Evolutionary conservation across 2,888 invertebrate genomes (phyloP).

Genomic region (Patella caerulea): DNA sequence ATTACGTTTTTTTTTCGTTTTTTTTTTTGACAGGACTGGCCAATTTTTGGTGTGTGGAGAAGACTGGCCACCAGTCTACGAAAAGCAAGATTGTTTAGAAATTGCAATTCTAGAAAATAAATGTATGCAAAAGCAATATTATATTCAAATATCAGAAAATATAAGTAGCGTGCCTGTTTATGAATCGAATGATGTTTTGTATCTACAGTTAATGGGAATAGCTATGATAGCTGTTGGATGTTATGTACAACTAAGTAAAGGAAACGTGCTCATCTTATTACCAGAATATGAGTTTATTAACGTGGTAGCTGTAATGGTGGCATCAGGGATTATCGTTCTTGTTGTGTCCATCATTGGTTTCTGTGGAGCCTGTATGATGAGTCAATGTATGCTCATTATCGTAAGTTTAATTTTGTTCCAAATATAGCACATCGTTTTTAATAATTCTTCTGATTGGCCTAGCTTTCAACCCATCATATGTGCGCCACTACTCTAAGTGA

Average conservation of each 20-base stretch:
- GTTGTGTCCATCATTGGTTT: conserved; percentile 86
- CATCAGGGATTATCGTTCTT: conserved; percentile 81
- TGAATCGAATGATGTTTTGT: no score
- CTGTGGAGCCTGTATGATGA: conserved; percentile 86
- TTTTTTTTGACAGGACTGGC: no score
- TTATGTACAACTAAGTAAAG: conserved; percentile 81
- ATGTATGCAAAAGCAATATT: no score
- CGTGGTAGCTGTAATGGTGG: conserved; percentile 82
- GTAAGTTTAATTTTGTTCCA: conserved; percentile 71
- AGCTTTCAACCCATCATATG: no score
- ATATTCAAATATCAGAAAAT: no score
- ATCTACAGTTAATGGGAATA: conserved; percentile 80
- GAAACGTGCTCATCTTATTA: conserved; percentile 81
- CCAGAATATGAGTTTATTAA: conserved; percentile 80
- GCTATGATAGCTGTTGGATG: conserved; percentile 83
- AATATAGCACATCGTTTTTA: not conserved
- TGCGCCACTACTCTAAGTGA: no score
- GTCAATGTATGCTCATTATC: conserved; percentile 82
- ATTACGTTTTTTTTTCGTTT: no score
- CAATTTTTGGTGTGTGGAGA: no score
- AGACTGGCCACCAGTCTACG: no score
- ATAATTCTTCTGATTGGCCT: not conserved
- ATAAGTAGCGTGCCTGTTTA: no score
- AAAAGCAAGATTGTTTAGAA: no score
- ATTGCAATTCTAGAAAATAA: no score